Base-by-base conservation (phyloP, 2,797 vertebrate genomes). In the Mormyrus hasselquistii region DNA sequence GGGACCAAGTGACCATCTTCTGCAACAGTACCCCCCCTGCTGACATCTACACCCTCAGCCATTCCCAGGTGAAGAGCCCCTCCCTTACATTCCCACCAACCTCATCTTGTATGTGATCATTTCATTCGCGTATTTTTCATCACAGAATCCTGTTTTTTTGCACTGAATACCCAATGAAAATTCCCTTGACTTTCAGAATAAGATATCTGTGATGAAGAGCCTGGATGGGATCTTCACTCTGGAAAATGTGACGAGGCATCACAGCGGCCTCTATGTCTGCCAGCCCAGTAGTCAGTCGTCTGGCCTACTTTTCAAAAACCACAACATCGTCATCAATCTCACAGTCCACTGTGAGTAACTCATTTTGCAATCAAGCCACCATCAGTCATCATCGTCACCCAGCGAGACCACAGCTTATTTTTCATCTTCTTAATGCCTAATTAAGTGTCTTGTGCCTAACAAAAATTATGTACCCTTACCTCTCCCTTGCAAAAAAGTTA, bases 401-500 rank as follows among this genome's bases (percentile, higher is more conserved):
- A 84, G n/a, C 10, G 79, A n/a, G 10, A 1, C 38, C 5, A 16
- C 2, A 41, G 16, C 9, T 50, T 47, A 22, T 50, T 19, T 9
- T 84, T 50, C 16, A 22, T 84, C 41, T n/a, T 22, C 79, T 79
- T 38, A 41, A 44, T 87, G 55, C 59, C 19, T 38, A 53, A 52
- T 55, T 52, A 55, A 55, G 10, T 29, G 38, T 19, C 34, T 41
- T 57, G 86, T 44, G 41, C 12, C 7, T 57, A 19, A n/a, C 2
- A 19, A 3, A 44, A 44, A 2, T 52, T 76, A 10, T 44, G 73
- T 6, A 79, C 73, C 38, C 73, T 65, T 22, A 2, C 10, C 87
- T 5, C 3, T 90, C 49, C 22, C 87, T 38, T 87, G 90, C 16
- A n/a, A 4, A 91, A 88, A 62, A 95, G 94, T 92, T 88, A 83